Conservation (phyloP, 2,888 invertebrate genomes). For the Eupsilia transversa region DNA sequence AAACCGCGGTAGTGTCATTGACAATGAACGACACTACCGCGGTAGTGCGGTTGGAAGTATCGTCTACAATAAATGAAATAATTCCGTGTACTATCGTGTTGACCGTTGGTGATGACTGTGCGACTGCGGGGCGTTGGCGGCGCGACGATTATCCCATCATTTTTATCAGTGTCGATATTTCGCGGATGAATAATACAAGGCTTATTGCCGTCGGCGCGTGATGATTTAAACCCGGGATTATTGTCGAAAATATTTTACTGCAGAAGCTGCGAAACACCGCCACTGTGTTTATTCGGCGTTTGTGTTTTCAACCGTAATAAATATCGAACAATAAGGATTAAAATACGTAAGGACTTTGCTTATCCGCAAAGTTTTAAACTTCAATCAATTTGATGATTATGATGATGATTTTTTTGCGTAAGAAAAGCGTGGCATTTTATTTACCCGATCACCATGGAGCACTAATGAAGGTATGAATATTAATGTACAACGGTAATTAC, state of each 20-base stretch:
- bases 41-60: too few species aligned
- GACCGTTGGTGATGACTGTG: conserved; percentile 22
- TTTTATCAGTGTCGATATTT: conserved; percentile 43
- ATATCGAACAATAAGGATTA: not conserved
- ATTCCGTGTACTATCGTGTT: conserved; percentile 45
- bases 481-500: conserved; percentile 38
- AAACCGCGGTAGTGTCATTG: too few species aligned
- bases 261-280: not conserved
- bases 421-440: not conserved
- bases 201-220: conserved; percentile 31
- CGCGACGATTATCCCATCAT: conserved; percentile 42
- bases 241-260: conserved; percentile 23
- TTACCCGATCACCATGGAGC: conserved; percentile 1
- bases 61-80: too few species aligned
- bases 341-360: not conserved
- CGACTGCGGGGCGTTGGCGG: not conserved
- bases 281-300: not conserved
- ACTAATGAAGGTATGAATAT: conserved; percentile 46
- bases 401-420: conserved; percentile 1
- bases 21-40: too few species aligned
- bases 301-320: conserved; percentile 1
- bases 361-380: not conserved
- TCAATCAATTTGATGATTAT: not conserved
- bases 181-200: conserved; percentile 41
- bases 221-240: conserved; percentile 55